Conservation (phyloP, 2,797 vertebrate genomes). For the Lepus oiostolus region DNA sequence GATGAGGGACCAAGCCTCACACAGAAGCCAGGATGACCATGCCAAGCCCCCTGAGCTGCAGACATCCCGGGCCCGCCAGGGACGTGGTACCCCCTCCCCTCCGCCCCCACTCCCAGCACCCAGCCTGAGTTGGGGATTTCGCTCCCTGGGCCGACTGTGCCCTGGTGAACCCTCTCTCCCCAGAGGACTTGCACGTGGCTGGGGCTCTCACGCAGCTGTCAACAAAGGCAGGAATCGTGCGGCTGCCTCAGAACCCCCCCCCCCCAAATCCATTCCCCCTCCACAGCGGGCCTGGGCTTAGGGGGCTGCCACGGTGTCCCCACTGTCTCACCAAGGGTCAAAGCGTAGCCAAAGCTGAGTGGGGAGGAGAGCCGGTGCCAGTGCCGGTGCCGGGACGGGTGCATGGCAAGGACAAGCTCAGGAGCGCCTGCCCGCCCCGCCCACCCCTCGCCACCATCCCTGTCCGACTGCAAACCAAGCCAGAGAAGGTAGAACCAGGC, state of each 20-base stretch:
- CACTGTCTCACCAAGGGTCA: background rate
- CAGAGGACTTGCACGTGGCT: background rate
- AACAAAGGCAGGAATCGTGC: background rate
- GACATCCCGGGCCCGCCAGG: background rate
- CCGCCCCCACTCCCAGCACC: background rate
- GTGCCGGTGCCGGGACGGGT: too few relatives aligned
- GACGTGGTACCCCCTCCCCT: background rate
- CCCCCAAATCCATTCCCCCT: background rate
- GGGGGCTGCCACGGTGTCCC: background rate
- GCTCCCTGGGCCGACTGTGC: background rate
- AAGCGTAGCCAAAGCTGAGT: accelerated
- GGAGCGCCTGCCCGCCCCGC: too few relatives aligned
- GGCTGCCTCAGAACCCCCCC: too few relatives aligned
- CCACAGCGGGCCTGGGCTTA: background rate
- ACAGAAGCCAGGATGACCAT: background rate
- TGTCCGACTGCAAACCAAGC: background rate
- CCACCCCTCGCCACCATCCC: too few relatives aligned
- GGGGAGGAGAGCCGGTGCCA: background rate
- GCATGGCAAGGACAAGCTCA: too few relatives aligned
- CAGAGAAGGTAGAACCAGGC: background rate
- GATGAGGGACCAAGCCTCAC: too few relatives aligned
- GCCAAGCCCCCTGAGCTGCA: background rate
- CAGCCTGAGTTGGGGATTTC: background rate
- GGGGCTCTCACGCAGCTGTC: background rate
- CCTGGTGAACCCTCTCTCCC: background rate